Evolutionary conservation across 2,888 invertebrate genomes (phyloP).

Genomic region (Yponomeuta cagnagella): DNA sequence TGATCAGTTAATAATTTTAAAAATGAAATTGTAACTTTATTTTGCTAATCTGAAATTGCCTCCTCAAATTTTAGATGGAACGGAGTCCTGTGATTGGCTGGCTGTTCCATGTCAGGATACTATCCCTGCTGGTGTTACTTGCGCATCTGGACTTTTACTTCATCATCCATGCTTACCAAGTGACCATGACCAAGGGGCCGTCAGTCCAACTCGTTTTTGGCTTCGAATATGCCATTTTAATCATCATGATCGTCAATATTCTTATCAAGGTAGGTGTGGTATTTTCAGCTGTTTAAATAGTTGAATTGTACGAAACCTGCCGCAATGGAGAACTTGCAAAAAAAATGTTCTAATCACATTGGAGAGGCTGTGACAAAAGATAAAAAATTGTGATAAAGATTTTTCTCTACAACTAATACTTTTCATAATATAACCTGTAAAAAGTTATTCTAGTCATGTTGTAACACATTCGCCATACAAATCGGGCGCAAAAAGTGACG

Average conservation of each 20-base stretch:
- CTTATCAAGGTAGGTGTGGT: constrained; percentile 88
- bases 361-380: no score
- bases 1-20: no score
- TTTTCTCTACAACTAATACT: no score
- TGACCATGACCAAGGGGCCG: constrained; percentile 94
- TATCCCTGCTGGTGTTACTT: constrained; percentile 87
- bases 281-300: not conserved
- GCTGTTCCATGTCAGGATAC: constrained; percentile 94
- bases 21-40: no score
- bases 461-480: no score
- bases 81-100: constrained; percentile 97
- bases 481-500: no score
- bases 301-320: not conserved
- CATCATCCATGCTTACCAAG: constrained; percentile 94
- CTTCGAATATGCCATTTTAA: constrained; percentile 98
- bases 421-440: no score
- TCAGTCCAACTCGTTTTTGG: constrained; percentile 99
- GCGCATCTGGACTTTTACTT: constrained; percentile 91
- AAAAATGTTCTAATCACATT: no score
- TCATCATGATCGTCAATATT: constrained; percentile 95
- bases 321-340: no score
- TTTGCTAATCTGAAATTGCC: not conserved
- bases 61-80: constrained; percentile 87
- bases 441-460: no score
- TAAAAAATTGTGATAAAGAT: no score